Evolutionary conservation across 2,888 invertebrate species (phyloP).

Genomic region (Trimorus sp.): DNA sequence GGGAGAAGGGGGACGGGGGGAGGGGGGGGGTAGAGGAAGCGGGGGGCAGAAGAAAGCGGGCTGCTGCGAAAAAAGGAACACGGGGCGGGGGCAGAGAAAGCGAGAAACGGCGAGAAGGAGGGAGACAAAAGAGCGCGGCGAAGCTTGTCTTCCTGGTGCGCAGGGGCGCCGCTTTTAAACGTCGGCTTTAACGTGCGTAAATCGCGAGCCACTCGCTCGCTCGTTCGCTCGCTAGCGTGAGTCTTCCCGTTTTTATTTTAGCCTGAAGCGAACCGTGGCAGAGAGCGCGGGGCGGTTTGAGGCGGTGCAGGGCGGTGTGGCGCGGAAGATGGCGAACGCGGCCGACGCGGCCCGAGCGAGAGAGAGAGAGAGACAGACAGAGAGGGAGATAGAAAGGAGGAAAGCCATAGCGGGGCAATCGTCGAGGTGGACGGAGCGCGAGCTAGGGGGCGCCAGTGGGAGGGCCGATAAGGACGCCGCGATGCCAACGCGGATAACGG

Average conservation of each 20-base stretch:
- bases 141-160: slow-evolving; percentile 48
- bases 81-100: slow-evolving; percentile 43
- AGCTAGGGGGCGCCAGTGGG: slow-evolving; percentile 54
- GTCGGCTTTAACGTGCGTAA: slow-evolving; percentile 73
- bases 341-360: slow-evolving; percentile 38
- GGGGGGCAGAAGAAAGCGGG: slow-evolving; percentile 35
- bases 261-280: slow-evolving; percentile 73
- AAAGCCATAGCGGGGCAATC: too few relatives aligned
- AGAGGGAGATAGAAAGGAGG: too few relatives aligned
- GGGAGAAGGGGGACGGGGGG: slow-evolving; percentile 28
- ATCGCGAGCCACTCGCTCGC: slow-evolving; percentile 69
- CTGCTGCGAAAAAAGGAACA: slow-evolving; percentile 57
- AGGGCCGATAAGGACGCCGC: slow-evolving; percentile 56
- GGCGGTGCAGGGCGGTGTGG: background rate
- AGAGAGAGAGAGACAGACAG: too few relatives aligned
- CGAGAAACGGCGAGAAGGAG: slow-evolving; percentile 32
- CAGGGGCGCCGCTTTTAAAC: slow-evolving; percentile 76
- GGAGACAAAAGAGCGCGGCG: slow-evolving; percentile 33
- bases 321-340: slow-evolving; percentile 43
- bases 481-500: slow-evolving; percentile 63
- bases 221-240: slow-evolving; percentile 61
- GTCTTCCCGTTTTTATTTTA: slow-evolving; percentile 75
- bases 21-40: slow-evolving; percentile 11
- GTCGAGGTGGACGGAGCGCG: too few relatives aligned
- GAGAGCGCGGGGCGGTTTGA: slow-evolving; percentile 49